Base-by-base conservation (phyloP, 2,888 invertebrate species). In the Drosophila yooni region DNA sequence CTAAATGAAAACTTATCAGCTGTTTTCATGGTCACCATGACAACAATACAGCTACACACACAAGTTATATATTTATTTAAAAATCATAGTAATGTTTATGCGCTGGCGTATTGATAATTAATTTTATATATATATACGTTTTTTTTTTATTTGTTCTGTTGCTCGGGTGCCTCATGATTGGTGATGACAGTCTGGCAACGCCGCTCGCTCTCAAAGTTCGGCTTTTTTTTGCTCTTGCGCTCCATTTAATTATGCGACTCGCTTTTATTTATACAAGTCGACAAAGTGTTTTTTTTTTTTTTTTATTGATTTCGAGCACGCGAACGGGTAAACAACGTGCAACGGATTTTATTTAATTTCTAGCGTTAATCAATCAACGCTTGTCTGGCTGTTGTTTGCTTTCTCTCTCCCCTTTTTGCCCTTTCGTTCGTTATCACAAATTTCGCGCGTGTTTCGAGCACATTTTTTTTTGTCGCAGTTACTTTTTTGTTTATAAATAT, bases 221-320 rank as follows among this genome's bases (percentile, higher is more conserved):
- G 54, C 71, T 50, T 65, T 76, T 34, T 72, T 53, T 70, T 75
- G 65, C 74, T 83, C 72, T 80, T 88, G 67, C 72, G 79, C 82
- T 88, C 56, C 76, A 63, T 75, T 65, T 70, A 74, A 72, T 79
- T 79, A 71, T 81, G 73, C 79, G 61, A 61, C 81, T 80, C 75
- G 81, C 70, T 77, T 81, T 87, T 86, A 88, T 88, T 86, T 87
- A 81, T 83, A 79, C 73, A 74, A 81, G 74, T 59, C 80, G 71
- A 69, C 79, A 62, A 46, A 65, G 68, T 74, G 72, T 68, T 46
- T 46, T 13, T 4, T 21, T 25, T 43, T 46, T 46, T n/a, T 60
- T 81, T 74, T 69, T 81, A 88, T 85, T 85, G 79, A 88, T 76
- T 88, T 70, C 57, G 63, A 66, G 66, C 59, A 59, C 51, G 66